Evolutionary conservation across 2,888 invertebrate species (phyloP), one percentile per base, ranked within the genome.

Genomic region (Dynastes tityus): DNA sequence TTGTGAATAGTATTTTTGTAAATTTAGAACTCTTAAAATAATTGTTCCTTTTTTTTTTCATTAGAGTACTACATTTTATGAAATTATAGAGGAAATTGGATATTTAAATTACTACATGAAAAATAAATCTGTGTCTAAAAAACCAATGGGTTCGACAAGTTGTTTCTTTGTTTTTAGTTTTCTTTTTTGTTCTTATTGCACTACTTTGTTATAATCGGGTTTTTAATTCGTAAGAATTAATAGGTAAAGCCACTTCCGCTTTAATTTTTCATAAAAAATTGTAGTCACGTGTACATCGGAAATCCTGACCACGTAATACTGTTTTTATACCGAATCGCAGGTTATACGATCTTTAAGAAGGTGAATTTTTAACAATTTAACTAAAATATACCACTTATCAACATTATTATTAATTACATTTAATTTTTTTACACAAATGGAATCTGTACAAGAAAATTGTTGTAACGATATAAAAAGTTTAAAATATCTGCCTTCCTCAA

Each of bases 1-100:
- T 16, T 55, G 55, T 55, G 55, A 55, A 55, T 55, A 55, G 55
- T 55, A 55, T 55, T 55, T 55, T 55, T 55, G 55, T 55, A 55
- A 55, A 55, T 22, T 55, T 55, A 55, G 55, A 55, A 6, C 55
- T 55, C 16, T 55, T 22, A 55, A 55, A 8, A 8, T 45, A 45
- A 45, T 45, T 45, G 45, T 45, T 45, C 45, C 45, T 11, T 45
- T 45, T 45, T 37, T 37, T 55, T 55, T 16, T 22, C 22, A 22
- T 55, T 55, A 55, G 55, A 22, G 22, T 55, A 55, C 22, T 22
- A 55, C 55, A 55, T 55, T 32, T 55, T 55, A 55, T 55, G 22
- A 27, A 55, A 22, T 55, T 55, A 55, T 55, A 55, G 16, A 55
- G 55, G 55, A 55, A 45, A 55, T 22, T 55, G 55, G 22, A 55